These are phyloP conservation scores for Alligator mississippiensis DNA, from an alignment of 2,113 vertebrate species.

Conservation along the genomic window DNA sequence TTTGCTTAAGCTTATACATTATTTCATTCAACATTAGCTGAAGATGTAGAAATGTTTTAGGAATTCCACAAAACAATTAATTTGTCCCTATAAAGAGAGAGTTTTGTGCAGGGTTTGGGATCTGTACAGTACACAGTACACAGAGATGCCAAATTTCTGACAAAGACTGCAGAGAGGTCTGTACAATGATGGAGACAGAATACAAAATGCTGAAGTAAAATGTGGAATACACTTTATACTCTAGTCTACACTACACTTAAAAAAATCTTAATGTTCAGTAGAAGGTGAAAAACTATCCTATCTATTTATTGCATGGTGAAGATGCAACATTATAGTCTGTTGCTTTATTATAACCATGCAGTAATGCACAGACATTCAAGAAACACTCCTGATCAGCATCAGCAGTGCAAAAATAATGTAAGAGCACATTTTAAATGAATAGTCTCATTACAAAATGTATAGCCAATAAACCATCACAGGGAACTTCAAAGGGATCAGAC, in stretches of 20 bases:
- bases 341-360: neutral
- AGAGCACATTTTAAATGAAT: neutral
- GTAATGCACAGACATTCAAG: neutral
- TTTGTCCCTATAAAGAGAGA: neutral
- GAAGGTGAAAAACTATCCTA: neutral
- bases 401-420: neutral
- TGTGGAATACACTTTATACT: neutral
- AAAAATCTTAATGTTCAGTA: neutral
- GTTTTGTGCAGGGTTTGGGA: neutral
- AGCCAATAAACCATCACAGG: neutral
- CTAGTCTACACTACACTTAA: no score
- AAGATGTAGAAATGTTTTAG: slow-evolving; percentile 64
- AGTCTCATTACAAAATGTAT: neutral
- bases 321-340: neutral
- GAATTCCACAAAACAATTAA: slow-evolving; percentile 73
- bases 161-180: slow-evolving; percentile 33
- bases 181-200: neutral
- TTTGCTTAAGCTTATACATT: slow-evolving; percentile 74
- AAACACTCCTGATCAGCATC: neutral
- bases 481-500: neutral
- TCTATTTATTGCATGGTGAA: neutral
- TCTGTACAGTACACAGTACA: neutral
- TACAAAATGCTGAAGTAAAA: neutral
- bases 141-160: slow-evolving; percentile 27
- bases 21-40: slow-evolving; percentile 70